Base-by-base conservation (phyloP, 1,140 invertebrate species). In the Pissodes strobi region DNA sequence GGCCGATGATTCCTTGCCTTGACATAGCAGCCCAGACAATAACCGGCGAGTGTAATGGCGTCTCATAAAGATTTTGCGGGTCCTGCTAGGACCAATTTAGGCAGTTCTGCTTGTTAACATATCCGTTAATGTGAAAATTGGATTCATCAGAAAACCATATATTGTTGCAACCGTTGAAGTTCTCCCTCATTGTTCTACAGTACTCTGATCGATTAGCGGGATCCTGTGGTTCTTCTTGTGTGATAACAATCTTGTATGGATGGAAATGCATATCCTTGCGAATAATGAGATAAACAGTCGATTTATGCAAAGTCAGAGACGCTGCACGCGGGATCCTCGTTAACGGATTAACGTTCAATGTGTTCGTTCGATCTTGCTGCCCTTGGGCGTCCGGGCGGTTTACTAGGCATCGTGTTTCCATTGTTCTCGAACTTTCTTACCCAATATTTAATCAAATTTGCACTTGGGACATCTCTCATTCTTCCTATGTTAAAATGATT, bases 121-220 rank as follows among this genome's bases (percentile, higher is more conserved):
- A 30, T 1, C 55, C 25, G 37, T 21, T 39, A 2, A 62, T 55
- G 38, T 64, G 39, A 62, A 64, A 64, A 52, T 64, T 65, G 1
- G 61, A 41, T 65, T 64, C 58, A 64, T 63, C 61, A 23, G 58
- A 62, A 15, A 64, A 21, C 60, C 61, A 34, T 34, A 64, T 34
- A n/a, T n/a, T n/a, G 38, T 64, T 65, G 58, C 17, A 65, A 64
- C 58, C 52, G 34, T 6, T 65, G 43, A 65, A 65, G 3, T 34
- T 3, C 34, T 59, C 38, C 21, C 59, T 3, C 39, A 64, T 55
- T 19, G 19, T 45, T 55, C 19, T n/a, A n/a, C n/a, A n/a, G n/a
- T n/a, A n/a, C n/a, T n/a, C n/a, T 8, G 17, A 13, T 63, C 59
- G 55, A 19, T 52, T 55, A 45, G n/a, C 2, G 27, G 30, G 34